Base-by-base conservation (phyloP, 2,888 invertebrate species). In the Hypena proboscidalis region DNA sequence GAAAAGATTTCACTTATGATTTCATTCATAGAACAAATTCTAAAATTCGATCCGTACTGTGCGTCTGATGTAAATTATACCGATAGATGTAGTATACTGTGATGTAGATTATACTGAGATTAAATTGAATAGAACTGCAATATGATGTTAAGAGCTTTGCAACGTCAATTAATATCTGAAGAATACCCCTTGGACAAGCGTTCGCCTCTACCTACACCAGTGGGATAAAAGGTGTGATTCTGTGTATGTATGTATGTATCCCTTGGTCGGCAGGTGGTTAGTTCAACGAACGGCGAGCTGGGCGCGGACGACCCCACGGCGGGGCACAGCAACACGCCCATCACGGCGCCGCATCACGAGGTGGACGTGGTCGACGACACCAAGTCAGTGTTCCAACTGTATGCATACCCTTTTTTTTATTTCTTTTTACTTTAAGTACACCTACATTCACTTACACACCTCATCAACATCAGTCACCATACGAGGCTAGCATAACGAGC, bases 281-380 rank as follows among this genome's bases (percentile, higher is more conserved):
- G 97, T 90, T 98, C 98, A 60, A 98, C 98, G 63, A 98, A 98
- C 91, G 98, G 98, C 70, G 98, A 98, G 92, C 91, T 98, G 74
- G 97, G 97, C 8, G 95, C 96, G 61, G 98, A 98, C 87, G 98
- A 98, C 92, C 98, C 98, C 15, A 97, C 97, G 40, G 98, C 97
- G 53, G 98, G 98, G 53, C 98, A 98, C 92, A 98, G 98, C 87
- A 98, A 98, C 92, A 98, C 98, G 74, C 98, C 98, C 64, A 98
- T 98, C 85, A 97, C 98, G 65, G 97, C 95, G 83, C 95, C 93
- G 59, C 96, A 96, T 84, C 95, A 95, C 82, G 98, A 98, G 92
- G 96, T 97, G 58, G 98, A 98, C 89, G 95, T 97, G 80, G 95
- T 97, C 74, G 98, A 98, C 92, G 98, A 99, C 94, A 98, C 98